phyloP scores from a whole-genome alignment of 1,140 invertebrate species.

The Nymphalis io region DNA sequence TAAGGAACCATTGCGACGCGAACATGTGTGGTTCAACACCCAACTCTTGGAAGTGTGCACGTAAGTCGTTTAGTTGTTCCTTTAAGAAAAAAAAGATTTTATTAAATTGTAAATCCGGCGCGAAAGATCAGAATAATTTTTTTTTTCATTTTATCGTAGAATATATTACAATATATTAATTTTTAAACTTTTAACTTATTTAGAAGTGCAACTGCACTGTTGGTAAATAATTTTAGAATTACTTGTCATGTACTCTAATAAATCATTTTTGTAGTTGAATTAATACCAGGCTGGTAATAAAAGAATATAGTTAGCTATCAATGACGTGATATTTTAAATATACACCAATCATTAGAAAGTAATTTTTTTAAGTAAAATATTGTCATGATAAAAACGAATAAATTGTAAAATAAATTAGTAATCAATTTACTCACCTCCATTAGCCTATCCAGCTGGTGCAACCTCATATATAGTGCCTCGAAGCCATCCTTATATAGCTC shows the following conservation, averaged over 20 bases:
- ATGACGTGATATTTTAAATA: too few relatives aligned
- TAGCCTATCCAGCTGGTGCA: slow-evolving; percentile 97
- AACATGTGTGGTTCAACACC: slow-evolving; percentile 99
- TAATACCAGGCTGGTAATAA: too few relatives aligned
- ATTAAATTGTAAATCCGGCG: not conserved
- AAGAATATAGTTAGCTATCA: too few relatives aligned
- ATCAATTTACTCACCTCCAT: slow-evolving; percentile 86
- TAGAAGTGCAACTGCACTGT: too few relatives aligned
- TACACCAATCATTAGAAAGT: too few relatives aligned
- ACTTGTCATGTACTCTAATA: too few relatives aligned
- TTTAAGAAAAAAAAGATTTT: slow-evolving; percentile 53
- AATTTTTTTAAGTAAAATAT: too few relatives aligned
- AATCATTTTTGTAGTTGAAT: too few relatives aligned
- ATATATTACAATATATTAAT: too few relatives aligned
- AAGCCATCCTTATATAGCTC: slow-evolving; percentile 98
- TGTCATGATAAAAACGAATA: too few relatives aligned
- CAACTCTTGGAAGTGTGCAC: slow-evolving; percentile 94
- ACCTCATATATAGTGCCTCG: slow-evolving; percentile 95
- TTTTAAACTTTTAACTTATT: too few relatives aligned
- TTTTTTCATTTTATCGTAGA: not conserved
- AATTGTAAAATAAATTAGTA: not conserved
- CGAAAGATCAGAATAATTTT: not conserved
- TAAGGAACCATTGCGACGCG: slow-evolving; percentile 99
- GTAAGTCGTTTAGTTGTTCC: slow-evolving; percentile 95
- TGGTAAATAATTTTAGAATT: too few relatives aligned